A percentile compares a stretch with the other conserved stretches of the same genome.
These are phyloP conservation scores for Nemotelus nigrinus DNA, from an alignment of 2,888 invertebrate genomes.

Conservation along the genomic window DNA sequence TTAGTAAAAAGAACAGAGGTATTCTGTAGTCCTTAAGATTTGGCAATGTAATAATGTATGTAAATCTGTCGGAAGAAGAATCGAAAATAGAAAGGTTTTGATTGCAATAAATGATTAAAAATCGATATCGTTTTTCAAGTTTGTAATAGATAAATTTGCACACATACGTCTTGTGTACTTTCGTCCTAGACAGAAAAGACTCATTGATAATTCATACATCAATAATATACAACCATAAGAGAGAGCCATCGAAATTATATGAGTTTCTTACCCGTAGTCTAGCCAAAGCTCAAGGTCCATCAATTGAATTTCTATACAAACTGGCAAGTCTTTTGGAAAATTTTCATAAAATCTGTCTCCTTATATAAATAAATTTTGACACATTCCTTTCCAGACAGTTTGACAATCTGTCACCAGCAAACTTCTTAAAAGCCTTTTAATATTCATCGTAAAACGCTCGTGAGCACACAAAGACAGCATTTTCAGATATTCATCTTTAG, in stretches of 20 bases:
- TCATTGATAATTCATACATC: too few relatives aligned
- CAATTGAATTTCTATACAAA: too few relatives aligned
- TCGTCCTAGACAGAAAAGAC: too few relatives aligned
- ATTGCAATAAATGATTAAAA: constrained; percentile 31
- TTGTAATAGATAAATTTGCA: too few relatives aligned
- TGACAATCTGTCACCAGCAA: background rate
- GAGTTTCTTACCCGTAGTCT: too few relatives aligned
- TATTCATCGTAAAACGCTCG: constrained; percentile 3
- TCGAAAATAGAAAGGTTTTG: constrained; percentile 4
- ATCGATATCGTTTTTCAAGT: background rate
- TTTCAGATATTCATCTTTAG: constrained; percentile 18
- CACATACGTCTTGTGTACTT: too few relatives aligned
- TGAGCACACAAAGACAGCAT: constrained; percentile 2
- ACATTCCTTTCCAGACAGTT: constrained; percentile 9
- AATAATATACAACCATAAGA: too few relatives aligned
- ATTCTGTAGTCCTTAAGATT: constrained; percentile 31
- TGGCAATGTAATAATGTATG: background rate
- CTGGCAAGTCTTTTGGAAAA: background rate
- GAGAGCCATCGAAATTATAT: too few relatives aligned
- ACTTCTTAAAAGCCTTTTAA: constrained; percentile 3
- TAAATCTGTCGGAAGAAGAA: constrained; percentile 4
- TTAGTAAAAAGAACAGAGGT: background rate
- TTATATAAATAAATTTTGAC: constrained; percentile 8
- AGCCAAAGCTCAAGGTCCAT: too few relatives aligned
- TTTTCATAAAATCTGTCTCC: background rate